phyloP scores from a whole-genome alignment of 1,140 invertebrate species.

The Orius laevigatus region DNA sequence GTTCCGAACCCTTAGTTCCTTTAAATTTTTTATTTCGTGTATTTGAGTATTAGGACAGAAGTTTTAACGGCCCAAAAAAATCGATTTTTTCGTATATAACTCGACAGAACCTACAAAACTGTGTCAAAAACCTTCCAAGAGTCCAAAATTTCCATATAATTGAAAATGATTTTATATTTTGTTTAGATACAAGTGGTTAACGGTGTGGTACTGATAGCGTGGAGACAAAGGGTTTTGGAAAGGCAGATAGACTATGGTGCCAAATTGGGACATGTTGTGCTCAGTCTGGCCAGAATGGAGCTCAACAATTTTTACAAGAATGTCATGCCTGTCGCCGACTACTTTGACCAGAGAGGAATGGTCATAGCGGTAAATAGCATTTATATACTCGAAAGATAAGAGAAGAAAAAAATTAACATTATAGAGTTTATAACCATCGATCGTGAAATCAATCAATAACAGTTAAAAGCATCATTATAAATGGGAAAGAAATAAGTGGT shows the following conservation, averaged over 20 bases:
- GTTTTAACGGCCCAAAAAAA: no score
- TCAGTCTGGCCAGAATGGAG: slow-evolving; percentile 70
- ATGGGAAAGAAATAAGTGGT: no score
- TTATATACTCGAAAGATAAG: not conserved
- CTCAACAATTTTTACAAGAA: slow-evolving; percentile 74
- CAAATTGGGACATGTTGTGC: slow-evolving; percentile 68
- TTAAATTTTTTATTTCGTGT: no score
- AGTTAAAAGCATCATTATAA: no score
- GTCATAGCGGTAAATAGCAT: slow-evolving; percentile 51
- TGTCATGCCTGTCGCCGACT: slow-evolving; percentile 76
- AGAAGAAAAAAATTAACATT: not conserved
- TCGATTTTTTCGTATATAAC: no score
- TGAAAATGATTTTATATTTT: no score
- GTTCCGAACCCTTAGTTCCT: no score
- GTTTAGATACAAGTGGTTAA: slow-evolving; percentile 69
- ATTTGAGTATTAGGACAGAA: no score
- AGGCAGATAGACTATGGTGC: slow-evolving; percentile 79
- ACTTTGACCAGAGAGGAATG: slow-evolving; percentile 73
- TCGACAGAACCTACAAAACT: no score
- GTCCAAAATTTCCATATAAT: no score
- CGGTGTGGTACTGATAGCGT: slow-evolving; percentile 67
- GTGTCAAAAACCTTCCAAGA: no score
- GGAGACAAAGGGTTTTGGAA: slow-evolving; percentile 67
- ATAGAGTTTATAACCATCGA: not conserved
- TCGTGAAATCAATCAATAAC: not conserved